These are phyloP conservation scores for Phataginus tetradactyla DNA, from an alignment of 2,797 vertebrate genomes.

Conservation along the genomic window DNA sequence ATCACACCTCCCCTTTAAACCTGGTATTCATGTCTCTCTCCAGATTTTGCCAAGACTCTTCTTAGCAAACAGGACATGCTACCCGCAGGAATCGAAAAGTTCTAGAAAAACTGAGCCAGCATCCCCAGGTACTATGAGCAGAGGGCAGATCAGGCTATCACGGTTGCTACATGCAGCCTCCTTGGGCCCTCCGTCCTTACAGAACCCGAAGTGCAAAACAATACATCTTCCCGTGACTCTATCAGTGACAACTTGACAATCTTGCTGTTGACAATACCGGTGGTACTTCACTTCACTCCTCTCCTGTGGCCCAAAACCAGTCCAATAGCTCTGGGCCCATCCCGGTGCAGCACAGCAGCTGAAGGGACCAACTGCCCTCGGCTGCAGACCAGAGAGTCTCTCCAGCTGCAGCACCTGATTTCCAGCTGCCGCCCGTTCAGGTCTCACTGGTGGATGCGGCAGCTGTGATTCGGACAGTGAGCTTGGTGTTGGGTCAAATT, in stretches of 20 bases:
- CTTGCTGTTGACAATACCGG: constrained; percentile 59
- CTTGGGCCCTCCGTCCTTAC: constrained; percentile 17
- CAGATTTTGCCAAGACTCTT: neutral
- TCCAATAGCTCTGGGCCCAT: constrained; percentile 61
- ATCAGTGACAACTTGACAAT: constrained; percentile 70
- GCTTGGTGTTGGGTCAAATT: constrained; percentile 79
- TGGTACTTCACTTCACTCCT: constrained; percentile 75
- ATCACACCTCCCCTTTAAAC: neutral
- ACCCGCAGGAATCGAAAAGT: rapidly evolving
- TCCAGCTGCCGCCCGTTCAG: constrained; percentile 56
- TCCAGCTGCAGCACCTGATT: constrained; percentile 81
- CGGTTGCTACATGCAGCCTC: neutral
- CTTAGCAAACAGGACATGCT: neutral
- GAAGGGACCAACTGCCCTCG: constrained; percentile 79
- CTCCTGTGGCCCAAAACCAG: constrained; percentile 77
- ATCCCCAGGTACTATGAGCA: neutral
- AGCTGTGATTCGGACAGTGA: constrained; percentile 69
- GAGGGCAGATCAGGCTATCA: constrained; percentile 26
- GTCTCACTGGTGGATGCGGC: constrained; percentile 68
- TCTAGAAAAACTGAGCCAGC: constrained; percentile 44
- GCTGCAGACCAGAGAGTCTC: constrained; percentile 67
- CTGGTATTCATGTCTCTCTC: neutral
- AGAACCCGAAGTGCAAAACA: constrained; percentile 45
- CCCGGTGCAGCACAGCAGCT: constrained; percentile 61
- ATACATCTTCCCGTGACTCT: constrained; percentile 39